Evolutionary conservation across 2,888 invertebrate genomes (phyloP).

Genomic region (Aethes cnicana): DNA sequence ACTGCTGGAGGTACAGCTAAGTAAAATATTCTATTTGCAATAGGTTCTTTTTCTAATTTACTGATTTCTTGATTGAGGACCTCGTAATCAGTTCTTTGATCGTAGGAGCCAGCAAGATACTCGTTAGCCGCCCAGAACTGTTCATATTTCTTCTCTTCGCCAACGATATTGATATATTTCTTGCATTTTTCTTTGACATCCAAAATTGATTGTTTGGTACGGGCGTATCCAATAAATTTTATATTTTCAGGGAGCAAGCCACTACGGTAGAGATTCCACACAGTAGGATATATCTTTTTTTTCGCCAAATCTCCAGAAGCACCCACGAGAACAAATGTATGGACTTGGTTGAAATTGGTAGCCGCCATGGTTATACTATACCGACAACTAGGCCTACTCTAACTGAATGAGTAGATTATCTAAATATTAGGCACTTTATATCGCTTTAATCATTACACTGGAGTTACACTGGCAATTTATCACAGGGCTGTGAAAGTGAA

Average conservation of each 20-base stretch:
- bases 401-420: neutral
- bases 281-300: constrained; percentile 99
- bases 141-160: constrained; percentile 88
- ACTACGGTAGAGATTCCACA: constrained; percentile 98
- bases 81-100: constrained; percentile 90
- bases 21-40: constrained; percentile 96
- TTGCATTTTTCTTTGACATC: constrained; percentile 88
- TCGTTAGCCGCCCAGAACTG: constrained; percentile 93
- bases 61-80: constrained; percentile 88
- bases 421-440: neutral
- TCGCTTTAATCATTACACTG: neutral
- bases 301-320: constrained; percentile 96
- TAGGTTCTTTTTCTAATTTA: constrained; percentile 84
- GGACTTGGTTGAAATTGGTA: constrained; percentile 72
- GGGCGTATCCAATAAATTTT: constrained; percentile 95
- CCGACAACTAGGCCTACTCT: neutral
- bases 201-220: constrained; percentile 89
- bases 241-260: constrained; percentile 93
- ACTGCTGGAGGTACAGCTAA: constrained; percentile 98
- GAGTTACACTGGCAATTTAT: constrained; percentile 2
- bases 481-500: neutral
- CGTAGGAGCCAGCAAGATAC: constrained; percentile 94
- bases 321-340: constrained; percentile 74
- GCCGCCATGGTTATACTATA: too few species aligned
- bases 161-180: constrained; percentile 92